Evolutionary conservation across 1,140 invertebrate genomes (phyloP).

Genomic region (Penaeus chinensis): DNA sequence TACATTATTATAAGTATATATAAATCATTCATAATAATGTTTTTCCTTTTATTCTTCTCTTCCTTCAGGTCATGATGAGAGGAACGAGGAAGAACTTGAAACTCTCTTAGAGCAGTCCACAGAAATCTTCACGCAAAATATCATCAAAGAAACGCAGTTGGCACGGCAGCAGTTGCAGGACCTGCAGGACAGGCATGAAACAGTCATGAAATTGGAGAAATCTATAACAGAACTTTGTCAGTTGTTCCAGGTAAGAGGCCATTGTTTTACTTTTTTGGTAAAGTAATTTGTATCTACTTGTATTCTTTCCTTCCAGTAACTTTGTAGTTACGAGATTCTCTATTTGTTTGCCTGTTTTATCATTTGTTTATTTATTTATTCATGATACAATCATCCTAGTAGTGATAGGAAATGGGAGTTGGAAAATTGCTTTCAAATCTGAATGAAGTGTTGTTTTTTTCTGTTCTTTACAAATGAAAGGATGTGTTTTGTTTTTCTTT

Average conservation of each 20-base stretch:
- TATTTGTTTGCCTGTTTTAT: too few relatives aligned
- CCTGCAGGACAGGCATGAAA: slow-evolving; percentile 42
- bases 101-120: slow-evolving; percentile 36
- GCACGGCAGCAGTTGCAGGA: slow-evolving; percentile 32
- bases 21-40: background rate
- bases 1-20: background rate
- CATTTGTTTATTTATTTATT: too few relatives aligned
- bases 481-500: too few relatives aligned
- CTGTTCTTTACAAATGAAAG: too few relatives aligned
- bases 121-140: slow-evolving; percentile 41
- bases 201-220: slow-evolving; percentile 44
- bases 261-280: background rate
- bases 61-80: slow-evolving; percentile 23
- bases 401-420: too few relatives aligned
- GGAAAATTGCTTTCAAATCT: too few relatives aligned
- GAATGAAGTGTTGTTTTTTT: too few relatives aligned
- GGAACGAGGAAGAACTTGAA: slow-evolving; percentile 40
- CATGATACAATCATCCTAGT: too few relatives aligned
- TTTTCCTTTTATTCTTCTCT: background rate
- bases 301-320: too few relatives aligned
- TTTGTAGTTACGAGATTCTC: background rate
- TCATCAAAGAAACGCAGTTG: slow-evolving; percentile 32
- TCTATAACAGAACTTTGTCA: slow-evolving; percentile 27
- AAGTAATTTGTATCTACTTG: background rate
- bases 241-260: slow-evolving; percentile 29